A percentile compares a stretch with the other conserved stretches of the same genome.
These are phyloP conservation scores for Panthera tigris DNA, from an alignment of 2,113 vertebrate genomes.

Conservation along the genomic window DNA sequence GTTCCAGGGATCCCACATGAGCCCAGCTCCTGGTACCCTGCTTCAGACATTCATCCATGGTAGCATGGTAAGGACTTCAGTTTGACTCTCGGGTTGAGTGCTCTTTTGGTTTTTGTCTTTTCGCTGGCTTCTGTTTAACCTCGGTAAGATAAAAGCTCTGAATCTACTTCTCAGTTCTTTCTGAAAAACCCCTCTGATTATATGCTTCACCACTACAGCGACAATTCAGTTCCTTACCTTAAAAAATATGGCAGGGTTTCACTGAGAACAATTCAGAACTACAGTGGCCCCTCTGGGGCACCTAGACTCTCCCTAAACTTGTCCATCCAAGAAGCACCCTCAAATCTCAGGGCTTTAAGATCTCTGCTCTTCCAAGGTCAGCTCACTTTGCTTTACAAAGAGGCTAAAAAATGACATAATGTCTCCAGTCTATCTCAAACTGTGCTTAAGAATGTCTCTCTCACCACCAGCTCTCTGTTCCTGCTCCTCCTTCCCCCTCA, in stretches of 20 bases:
- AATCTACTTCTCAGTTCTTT: neutral
- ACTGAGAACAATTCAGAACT: neutral
- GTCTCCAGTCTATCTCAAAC: neutral
- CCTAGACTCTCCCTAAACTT: neutral
- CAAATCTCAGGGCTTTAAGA: neutral
- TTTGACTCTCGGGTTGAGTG: neutral
- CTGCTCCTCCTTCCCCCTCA: neutral
- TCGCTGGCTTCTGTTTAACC: neutral
- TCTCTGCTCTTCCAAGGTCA: neutral
- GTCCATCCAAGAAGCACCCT: neutral
- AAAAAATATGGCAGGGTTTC: neutral
- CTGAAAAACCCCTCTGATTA: neutral
- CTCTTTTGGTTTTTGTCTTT: neutral
- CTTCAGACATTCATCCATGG: neutral
- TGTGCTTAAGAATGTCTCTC: neutral
- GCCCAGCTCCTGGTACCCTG: neutral
- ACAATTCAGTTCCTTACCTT: neutral
- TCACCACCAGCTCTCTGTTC: neutral
- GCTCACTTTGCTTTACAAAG: neutral
- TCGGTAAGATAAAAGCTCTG: neutral
- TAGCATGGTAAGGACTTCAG: neutral
- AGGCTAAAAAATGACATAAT: neutral
- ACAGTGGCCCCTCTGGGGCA: neutral
- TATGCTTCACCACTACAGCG: neutral
- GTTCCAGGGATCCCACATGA: neutral